A percentile compares a stretch with the other conserved stretches of the same genome.
These are phyloP conservation scores for Aporrectodea caliginosa DNA, from an alignment of 1,140 invertebrate genomes.

Conservation along the genomic window DNA sequence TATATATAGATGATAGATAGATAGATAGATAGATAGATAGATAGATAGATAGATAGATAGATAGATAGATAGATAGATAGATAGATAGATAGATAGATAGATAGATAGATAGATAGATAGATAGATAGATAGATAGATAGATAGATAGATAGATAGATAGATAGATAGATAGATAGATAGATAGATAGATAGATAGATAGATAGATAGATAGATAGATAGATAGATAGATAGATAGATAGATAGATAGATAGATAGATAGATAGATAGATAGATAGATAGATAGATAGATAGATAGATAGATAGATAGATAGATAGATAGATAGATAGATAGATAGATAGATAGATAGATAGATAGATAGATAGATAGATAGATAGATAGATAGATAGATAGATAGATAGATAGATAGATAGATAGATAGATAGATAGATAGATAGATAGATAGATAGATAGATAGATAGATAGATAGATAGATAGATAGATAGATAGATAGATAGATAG, in stretches of 20 bases:
- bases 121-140: slow-evolving; percentile 3
- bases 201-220: slow-evolving; percentile 3
- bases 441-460: slow-evolving; percentile 3
- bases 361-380: slow-evolving; percentile 3
- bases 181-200: slow-evolving; percentile 3
- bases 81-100: slow-evolving; percentile 3
- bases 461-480: slow-evolving; percentile 3
- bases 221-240: slow-evolving; percentile 3
- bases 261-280: slow-evolving; percentile 3
- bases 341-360: slow-evolving; percentile 3
- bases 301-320: slow-evolving; percentile 3
- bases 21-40: slow-evolving; percentile 3
- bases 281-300: slow-evolving; percentile 3
- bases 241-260: slow-evolving; percentile 3
- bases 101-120: slow-evolving; percentile 3
- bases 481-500: slow-evolving; percentile 3
- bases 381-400: slow-evolving; percentile 3
- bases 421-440: slow-evolving; percentile 3
- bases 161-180: slow-evolving; percentile 3
- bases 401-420: slow-evolving; percentile 3
- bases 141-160: slow-evolving; percentile 3
- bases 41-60: slow-evolving; percentile 3
- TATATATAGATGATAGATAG: no score
- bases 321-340: slow-evolving; percentile 3
- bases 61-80: slow-evolving; percentile 3